Conservation (phyloP, 2,797 vertebrate species). For the Allobates femoralis region DNA sequence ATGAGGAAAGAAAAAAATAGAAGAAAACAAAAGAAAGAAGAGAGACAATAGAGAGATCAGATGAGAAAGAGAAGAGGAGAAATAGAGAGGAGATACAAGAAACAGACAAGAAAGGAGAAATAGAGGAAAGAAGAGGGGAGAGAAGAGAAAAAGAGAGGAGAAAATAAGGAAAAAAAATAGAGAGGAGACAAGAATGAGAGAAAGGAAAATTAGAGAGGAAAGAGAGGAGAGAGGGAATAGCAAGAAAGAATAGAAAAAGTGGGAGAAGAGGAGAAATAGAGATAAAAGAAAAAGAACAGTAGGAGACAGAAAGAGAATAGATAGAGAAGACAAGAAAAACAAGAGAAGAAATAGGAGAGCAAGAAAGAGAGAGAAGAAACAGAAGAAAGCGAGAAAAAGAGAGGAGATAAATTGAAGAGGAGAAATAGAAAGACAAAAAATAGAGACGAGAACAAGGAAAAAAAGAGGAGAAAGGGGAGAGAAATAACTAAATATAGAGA, state of each 20-base stretch:
- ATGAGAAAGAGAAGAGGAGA: neutral
- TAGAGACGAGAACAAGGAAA: neutral
- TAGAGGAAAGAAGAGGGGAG: neutral
- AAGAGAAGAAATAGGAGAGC: neutral
- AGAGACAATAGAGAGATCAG: neutral
- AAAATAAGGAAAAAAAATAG: neutral
- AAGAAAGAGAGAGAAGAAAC: neutral
- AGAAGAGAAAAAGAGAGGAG: neutral
- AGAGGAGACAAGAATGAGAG: neutral
- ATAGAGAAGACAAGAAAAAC: neutral
- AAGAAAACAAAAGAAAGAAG: neutral
- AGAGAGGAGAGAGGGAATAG: too few species aligned
- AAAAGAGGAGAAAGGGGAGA: neutral
- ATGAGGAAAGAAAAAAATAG: too few species aligned
- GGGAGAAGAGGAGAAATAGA: neutral
- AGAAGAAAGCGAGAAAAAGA: neutral
- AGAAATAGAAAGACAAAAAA: neutral
- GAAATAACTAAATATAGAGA: neutral
- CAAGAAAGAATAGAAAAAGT: neutral
- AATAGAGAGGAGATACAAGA: neutral
- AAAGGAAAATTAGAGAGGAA: neutral
- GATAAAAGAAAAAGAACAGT: too few species aligned
- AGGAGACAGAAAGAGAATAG: neutral
- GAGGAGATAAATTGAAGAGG: neutral
- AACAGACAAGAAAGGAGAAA: neutral